phyloP scores from a whole-genome alignment of 2,113 vertebrate species.

The Macheiramphus alcinus region DNA sequence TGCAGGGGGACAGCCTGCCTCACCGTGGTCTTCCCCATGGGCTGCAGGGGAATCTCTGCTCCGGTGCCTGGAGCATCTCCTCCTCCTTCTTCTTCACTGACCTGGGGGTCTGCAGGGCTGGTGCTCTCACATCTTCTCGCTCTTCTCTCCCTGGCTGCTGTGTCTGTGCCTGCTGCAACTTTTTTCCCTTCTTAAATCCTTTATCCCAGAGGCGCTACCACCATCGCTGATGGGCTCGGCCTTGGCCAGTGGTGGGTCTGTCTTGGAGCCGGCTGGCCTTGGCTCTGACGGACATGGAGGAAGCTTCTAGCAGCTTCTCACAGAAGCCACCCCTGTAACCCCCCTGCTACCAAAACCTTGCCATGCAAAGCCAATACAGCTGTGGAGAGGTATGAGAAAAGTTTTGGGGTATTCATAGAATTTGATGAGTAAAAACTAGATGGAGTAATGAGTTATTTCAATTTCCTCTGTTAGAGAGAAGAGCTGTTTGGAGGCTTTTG shows the following conservation, averaged over 20 bases:
- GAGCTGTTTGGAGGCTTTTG: not conserved
- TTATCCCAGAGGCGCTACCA: not conserved
- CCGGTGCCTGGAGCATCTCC: not conserved
- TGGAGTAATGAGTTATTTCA: not conserved
- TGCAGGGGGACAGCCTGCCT: no score
- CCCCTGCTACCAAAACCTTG: not conserved
- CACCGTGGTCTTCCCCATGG: not conserved
- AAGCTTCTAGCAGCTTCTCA: not conserved
- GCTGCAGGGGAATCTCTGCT: not conserved
- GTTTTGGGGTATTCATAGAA: not conserved
- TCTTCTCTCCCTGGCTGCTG: no score
- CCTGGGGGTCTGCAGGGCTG: no score
- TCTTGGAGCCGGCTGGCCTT: no score
- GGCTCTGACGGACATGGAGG: not conserved
- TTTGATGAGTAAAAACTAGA: not conserved
- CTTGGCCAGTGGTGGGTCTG: rapidly evolving
- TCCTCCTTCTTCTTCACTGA: not conserved
- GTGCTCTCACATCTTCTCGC: no score
- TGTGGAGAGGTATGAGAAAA: not conserved
- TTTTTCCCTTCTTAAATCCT: no score
- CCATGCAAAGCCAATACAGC: not conserved
- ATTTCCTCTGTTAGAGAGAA: not conserved
- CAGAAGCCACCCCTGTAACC: not conserved
- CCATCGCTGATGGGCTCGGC: not conserved
- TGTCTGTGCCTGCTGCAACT: no score